phyloP scores from a whole-genome alignment of 2,113 vertebrate genomes.

The Varanus komodoensis region DNA sequence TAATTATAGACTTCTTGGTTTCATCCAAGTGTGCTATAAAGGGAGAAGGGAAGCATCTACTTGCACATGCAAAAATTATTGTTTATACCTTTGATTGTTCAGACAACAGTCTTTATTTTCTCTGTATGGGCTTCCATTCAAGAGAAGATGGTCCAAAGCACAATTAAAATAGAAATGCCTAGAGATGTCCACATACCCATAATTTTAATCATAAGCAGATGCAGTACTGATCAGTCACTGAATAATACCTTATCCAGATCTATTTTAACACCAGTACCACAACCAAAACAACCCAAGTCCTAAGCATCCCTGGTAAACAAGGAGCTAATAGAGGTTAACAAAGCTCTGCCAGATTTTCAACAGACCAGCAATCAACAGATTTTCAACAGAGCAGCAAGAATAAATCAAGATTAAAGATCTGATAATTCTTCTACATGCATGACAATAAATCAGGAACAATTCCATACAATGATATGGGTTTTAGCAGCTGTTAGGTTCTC shows the following conservation, averaged over 20 bases:
- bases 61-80: background rate
- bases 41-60: background rate
- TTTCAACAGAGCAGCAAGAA: background rate
- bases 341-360: conserved; percentile 5
- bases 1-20: background rate
- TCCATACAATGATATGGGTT: conserved; percentile 11
- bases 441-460: conserved; percentile 21
- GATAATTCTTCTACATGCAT: background rate
- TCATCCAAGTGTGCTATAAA: background rate
- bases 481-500: background rate
- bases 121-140: background rate
- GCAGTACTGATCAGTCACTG: background rate
- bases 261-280: background rate
- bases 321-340: conserved; percentile 16
- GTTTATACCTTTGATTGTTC: background rate
- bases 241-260: conserved; percentile 6
- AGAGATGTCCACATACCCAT: background rate
- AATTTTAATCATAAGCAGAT: background rate
- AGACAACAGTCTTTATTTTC: background rate
- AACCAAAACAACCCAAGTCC: background rate
- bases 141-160: background rate
- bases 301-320: background rate
- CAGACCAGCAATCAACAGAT: background rate
- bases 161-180: background rate
- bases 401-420: conserved; percentile 18